Evolutionary conservation across 2,888 invertebrate species (phyloP).

Genomic region (Lacanobia oleracea): DNA sequence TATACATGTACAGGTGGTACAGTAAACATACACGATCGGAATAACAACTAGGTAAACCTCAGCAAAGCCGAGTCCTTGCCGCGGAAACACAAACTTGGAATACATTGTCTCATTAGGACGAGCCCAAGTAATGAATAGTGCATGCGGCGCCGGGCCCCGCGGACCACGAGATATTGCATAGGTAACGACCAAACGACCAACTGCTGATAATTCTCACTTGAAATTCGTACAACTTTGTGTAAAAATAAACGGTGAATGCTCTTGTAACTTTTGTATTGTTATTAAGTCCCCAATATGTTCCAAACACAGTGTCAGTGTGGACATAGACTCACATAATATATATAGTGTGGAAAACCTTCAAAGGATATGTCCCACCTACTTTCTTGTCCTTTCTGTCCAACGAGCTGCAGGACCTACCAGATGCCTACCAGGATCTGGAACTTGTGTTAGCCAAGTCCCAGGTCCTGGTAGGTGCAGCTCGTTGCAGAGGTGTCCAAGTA

Average conservation of each 20-base stretch:
- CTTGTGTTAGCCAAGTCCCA: no score
- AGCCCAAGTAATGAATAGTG: conserved; percentile 78
- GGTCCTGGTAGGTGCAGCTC: no score
- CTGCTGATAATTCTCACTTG: conserved; percentile 41
- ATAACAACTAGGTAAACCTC: conserved; percentile 57
- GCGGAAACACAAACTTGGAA: conserved; percentile 72
- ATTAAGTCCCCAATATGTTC: no score
- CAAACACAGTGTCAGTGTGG: no score
- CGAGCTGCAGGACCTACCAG: no score
- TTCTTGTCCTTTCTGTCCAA: no score
- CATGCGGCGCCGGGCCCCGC: conserved; percentile 70
- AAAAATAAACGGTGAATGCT: conserved; percentile 38
- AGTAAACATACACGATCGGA: conserved; percentile 55
- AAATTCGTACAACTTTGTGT: conserved; percentile 31
- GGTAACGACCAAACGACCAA: conserved; percentile 65
- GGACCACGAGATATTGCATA: conserved; percentile 70
- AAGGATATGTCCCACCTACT: no score
- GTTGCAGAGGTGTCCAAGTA: no score
- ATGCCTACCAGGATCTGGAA: no score
- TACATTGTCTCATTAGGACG: conserved; percentile 78
- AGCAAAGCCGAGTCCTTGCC: conserved; percentile 59
- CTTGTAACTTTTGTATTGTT: conserved; percentile 14
- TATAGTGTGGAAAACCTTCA: no score
- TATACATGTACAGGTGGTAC: conserved; percentile 44
- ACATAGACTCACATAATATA: no score